Evolutionary conservation across 2,888 invertebrate genomes (phyloP).

Genomic region (Melipona beecheii): DNA sequence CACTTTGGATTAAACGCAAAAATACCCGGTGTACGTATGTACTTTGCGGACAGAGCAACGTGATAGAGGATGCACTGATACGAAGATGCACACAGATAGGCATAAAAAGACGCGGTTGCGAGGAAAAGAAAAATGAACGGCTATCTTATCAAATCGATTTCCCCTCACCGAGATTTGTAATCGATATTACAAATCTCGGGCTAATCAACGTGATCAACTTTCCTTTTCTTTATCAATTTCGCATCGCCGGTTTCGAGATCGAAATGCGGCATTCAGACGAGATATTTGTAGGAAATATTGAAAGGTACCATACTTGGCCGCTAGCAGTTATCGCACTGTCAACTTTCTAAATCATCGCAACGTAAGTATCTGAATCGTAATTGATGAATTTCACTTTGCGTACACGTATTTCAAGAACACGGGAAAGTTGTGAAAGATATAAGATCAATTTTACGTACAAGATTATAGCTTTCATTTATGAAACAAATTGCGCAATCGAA

Average conservation of each 20-base stretch:
- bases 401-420: too few species aligned
- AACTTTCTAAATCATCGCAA: not conserved
- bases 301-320: too few species aligned
- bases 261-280: not conserved
- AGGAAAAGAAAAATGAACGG: not conserved
- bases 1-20: constrained; percentile 7
- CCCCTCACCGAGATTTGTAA: not conserved
- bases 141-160: not conserved
- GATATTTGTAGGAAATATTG: not conserved
- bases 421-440: too few species aligned
- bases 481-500: too few species aligned
- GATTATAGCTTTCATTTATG: too few species aligned
- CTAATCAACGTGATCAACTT: constrained; percentile 24
- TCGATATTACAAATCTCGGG: not conserved
- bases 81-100: not conserved
- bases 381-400: not conserved
- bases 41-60: not conserved
- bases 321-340: not conserved
- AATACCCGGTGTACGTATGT: constrained; percentile 21
- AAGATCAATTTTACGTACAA: too few species aligned
- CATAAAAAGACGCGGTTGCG: not conserved
- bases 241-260: constrained; percentile 1
- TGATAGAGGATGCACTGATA: constrained; percentile 14
- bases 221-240: constrained; percentile 21
- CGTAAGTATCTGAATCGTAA: not conserved